Conservation (phyloP, 2,113 vertebrate genomes). For the Triplophysa rosa region DNA sequence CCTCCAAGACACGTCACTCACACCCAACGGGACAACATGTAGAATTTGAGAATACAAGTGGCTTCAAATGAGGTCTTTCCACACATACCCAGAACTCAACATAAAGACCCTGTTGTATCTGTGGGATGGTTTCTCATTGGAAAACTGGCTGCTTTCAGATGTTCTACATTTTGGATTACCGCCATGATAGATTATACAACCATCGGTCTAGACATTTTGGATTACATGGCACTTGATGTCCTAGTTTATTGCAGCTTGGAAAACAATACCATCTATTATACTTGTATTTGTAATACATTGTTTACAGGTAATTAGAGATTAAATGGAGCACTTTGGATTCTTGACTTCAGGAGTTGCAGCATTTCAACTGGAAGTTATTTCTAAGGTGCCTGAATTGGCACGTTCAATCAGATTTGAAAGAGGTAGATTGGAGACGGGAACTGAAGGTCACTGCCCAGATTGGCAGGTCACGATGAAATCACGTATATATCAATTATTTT, state of each 20-base stretch:
- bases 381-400: neutral
- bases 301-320: neutral
- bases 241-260: constrained; percentile 4
- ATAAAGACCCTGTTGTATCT: constrained; percentile 18
- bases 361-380: neutral
- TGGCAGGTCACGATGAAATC: constrained; percentile 22
- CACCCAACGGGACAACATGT: neutral
- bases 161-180: constrained; percentile 18
- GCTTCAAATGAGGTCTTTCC: constrained; percentile 13
- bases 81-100: neutral
- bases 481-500: constrained; percentile 44
- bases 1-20: constrained; percentile 18
- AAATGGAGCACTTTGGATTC: neutral
- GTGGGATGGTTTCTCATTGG: constrained; percentile 33
- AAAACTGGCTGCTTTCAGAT: constrained; percentile 16
- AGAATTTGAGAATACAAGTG: constrained; percentile 16
- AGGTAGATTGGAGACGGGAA: neutral
- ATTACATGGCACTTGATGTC: constrained; percentile 32
- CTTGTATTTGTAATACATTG: neutral
- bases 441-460: constrained; percentile 35
- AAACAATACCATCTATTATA: neutral
- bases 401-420: neutral
- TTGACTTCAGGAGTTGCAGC: neutral
- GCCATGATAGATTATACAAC: constrained; percentile 40
- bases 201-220: constrained; percentile 38